These are phyloP conservation scores for Ophion ventricosus DNA, from an alignment of 2,888 invertebrate genomes.

Conservation along the genomic window DNA sequence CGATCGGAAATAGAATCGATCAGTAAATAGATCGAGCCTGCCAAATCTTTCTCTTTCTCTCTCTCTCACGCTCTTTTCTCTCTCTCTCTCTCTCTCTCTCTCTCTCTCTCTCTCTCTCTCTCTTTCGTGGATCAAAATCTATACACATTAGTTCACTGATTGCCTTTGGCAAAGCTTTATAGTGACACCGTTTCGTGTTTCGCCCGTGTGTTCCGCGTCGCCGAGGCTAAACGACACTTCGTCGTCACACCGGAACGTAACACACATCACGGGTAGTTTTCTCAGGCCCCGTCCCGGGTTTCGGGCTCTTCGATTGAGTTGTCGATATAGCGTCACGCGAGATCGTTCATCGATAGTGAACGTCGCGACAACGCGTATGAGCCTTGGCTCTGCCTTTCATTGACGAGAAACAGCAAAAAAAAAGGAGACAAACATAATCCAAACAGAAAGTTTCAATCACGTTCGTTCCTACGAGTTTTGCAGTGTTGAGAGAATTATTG, in stretches of 20 bases:
- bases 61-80: no score
- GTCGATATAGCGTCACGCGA: slow-evolving; percentile 29
- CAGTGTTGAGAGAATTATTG: slow-evolving; percentile 24
- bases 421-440: slow-evolving; percentile 14
- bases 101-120: slow-evolving; percentile 62
- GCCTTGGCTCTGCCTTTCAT: background rate
- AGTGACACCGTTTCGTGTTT: slow-evolving; percentile 81
- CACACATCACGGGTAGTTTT: slow-evolving; percentile 53
- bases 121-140: slow-evolving; percentile 28
- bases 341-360: slow-evolving; percentile 45
- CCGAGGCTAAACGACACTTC: slow-evolving; percentile 49
- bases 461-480: slow-evolving; percentile 14
- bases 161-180: slow-evolving; percentile 80
- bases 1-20: slow-evolving; percentile 82
- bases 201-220: slow-evolving; percentile 55
- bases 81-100: slow-evolving; percentile 75
- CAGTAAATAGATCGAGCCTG: slow-evolving; percentile 82
- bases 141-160: slow-evolving; percentile 67
- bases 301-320: slow-evolving; percentile 14
- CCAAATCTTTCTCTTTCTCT: slow-evolving; percentile 51
- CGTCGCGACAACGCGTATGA: slow-evolving; percentile 26
- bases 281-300: slow-evolving; percentile 44
- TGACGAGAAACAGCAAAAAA: slow-evolving; percentile 7
- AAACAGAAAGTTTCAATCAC: background rate
- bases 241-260: slow-evolving; percentile 54